Conservation (phyloP, 2,797 vertebrate species). For the Hipposideros larvatus region DNA sequence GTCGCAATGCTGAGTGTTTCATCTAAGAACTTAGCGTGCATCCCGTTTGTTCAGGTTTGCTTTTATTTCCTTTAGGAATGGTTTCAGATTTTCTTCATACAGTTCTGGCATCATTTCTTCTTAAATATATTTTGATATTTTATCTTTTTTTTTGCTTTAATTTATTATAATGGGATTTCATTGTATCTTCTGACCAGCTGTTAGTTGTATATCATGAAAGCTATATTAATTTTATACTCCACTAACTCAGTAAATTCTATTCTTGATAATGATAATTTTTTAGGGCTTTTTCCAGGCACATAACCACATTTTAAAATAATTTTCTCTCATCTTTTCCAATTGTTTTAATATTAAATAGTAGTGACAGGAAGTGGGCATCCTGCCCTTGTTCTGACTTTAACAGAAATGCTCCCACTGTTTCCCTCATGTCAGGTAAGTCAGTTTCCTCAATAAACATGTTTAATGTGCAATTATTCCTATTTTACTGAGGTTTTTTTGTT, state of each 20-base stretch:
- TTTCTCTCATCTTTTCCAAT: neutral
- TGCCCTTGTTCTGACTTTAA: neutral
- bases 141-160: neutral
- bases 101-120: neutral
- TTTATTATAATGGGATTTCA: neutral
- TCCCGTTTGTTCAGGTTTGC: neutral
- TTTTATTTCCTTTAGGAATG: neutral
- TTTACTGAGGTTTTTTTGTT: neutral
- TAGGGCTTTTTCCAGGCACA: neutral
- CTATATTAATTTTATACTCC: neutral
- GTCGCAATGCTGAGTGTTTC: neutral
- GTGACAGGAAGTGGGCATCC: neutral
- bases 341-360: neutral
- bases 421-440: neutral
- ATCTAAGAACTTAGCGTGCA: neutral
- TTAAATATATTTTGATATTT: constrained; percentile 1
- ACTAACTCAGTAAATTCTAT: neutral
- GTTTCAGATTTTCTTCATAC: constrained; percentile 5
- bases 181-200: neutral
- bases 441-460: neutral
- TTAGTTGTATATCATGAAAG: neutral
- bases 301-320: neutral
- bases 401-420: neutral
- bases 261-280: constrained; percentile 16
- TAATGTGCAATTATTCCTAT: neutral